Evolutionary conservation across 2,888 invertebrate genomes (phyloP).

Genomic region (Cosmopolites sordidus): DNA sequence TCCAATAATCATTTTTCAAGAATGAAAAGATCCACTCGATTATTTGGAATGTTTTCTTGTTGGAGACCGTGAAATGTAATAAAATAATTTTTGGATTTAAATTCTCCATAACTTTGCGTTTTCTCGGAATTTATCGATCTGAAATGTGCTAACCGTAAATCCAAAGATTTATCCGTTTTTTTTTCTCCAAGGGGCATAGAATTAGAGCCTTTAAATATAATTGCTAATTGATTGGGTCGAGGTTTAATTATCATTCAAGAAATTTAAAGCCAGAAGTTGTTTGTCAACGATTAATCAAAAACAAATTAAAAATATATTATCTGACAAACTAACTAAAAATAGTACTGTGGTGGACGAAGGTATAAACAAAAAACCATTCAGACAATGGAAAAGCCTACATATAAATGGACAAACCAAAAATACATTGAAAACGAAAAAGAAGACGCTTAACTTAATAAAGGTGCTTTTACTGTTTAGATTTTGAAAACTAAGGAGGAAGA

Average conservation of each 20-base stretch:
- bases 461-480: too few species aligned
- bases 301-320: too few species aligned
- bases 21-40: slow-evolving; percentile 6
- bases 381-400: too few species aligned
- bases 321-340: too few species aligned
- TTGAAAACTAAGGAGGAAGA: too few species aligned
- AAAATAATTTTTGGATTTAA: slow-evolving; percentile 24
- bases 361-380: too few species aligned
- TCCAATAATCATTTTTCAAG: slow-evolving; percentile 7
- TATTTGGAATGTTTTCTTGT: slow-evolving; percentile 12
- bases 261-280: slow-evolving; percentile 4
- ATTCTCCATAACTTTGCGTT: slow-evolving; percentile 18
- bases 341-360: too few species aligned
- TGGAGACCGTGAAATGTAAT: slow-evolving; percentile 15
- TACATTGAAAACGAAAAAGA: too few species aligned
- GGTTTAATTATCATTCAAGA: slow-evolving; percentile 14
- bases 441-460: too few species aligned
- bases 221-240: slow-evolving; percentile 22
- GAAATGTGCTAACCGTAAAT: slow-evolving; percentile 26
- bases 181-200: slow-evolving; percentile 14
- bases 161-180: slow-evolving; percentile 16
- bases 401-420: too few species aligned
- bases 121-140: slow-evolving; percentile 21
- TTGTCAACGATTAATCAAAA: too few species aligned
- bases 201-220: slow-evolving; percentile 22